Evolutionary conservation across 1,140 invertebrate species (phyloP).

Genomic region (Euura lappo): DNA sequence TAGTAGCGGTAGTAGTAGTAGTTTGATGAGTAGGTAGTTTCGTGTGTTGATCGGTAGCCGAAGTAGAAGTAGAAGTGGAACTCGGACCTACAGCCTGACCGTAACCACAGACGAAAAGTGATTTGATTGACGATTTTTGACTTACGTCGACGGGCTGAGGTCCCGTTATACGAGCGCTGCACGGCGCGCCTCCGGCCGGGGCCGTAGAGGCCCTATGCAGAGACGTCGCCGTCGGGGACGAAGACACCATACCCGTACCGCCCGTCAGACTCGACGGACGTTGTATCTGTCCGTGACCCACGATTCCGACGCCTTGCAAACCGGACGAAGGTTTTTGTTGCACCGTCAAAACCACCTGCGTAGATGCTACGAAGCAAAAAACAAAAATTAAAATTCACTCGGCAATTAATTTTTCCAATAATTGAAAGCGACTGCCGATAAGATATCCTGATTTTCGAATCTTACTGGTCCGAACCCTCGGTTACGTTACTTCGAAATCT

Average conservation of each 20-base stretch:
- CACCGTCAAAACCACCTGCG: constrained; percentile 69
- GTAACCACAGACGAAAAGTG: not conserved
- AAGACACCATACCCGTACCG: constrained; percentile 41
- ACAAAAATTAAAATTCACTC: not conserved
- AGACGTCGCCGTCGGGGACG: constrained; percentile 44
- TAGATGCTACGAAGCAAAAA: constrained; percentile 57
- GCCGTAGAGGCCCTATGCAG: constrained; percentile 50
- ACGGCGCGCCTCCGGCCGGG: constrained; percentile 52
- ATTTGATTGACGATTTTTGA: constrained; percentile 31
- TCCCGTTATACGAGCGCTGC: constrained; percentile 75
- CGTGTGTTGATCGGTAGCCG: not conserved
- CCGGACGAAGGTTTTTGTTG: constrained; percentile 60
- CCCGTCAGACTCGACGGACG: constrained; percentile 50
- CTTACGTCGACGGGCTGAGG: constrained; percentile 90
- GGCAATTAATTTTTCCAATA: no score
- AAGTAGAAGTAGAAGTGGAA: not conserved
- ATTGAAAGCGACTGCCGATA: no score
- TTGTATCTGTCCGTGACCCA: constrained; percentile 41
- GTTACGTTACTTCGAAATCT: no score
- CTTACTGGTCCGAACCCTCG: no score
- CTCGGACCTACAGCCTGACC: not conserved
- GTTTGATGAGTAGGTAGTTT: not conserved
- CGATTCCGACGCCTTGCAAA: constrained; percentile 29
- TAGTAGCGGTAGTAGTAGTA: constrained; percentile 9
- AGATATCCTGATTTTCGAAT: no score